Base-by-base conservation (phyloP, 2,888 invertebrate genomes). In the Portevinia maculata region DNA sequence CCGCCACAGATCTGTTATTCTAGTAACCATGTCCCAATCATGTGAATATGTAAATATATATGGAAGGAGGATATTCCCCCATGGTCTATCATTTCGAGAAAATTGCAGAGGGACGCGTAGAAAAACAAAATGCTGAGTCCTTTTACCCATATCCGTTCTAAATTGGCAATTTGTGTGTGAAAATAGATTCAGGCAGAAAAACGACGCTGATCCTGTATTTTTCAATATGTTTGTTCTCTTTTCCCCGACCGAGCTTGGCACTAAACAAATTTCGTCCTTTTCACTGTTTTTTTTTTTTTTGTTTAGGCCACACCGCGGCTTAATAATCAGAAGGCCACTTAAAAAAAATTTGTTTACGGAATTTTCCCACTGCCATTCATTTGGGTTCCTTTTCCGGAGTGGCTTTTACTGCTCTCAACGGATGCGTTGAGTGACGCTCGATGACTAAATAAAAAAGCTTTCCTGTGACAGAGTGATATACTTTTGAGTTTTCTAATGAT, bases 131-230 rank as follows among this genome's bases (percentile, higher is more conserved):
- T 78, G 78, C 83, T 62, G 78, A 78, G 83, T 83, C 71, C 83
- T 71, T 83, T 78, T 70, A 67, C 71, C 59, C 83, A 78, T 73
- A 83, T 83, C 78, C 83, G 65, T 50, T 83, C 67, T 83, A 83
- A 83, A 83, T 83, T 83, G 83, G 44, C 78, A 78, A 83, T 83
- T 83, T 83, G 83, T 83, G 83, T 78, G 83, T 78, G 71, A 83
- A 83, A 78, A 78, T 76, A 78, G 78, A 83, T 83, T 83, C 83
- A 78, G 60, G 60, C 83, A 73, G 78, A 78, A 81, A 83, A 83
- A 71, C 78, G 78, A 78, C 67, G 60, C 67, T 78, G 73, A 83
- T 78, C 73, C 81, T 62, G 44, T 50, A 1, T 69, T 46, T 76
- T 83, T 55, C 50, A 53, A 15, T n/a, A n/a, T n/a, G n/a, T n/a